Evolutionary conservation across 1,140 invertebrate species (phyloP).

Genomic region (Rhopalosiphum padi): DNA sequence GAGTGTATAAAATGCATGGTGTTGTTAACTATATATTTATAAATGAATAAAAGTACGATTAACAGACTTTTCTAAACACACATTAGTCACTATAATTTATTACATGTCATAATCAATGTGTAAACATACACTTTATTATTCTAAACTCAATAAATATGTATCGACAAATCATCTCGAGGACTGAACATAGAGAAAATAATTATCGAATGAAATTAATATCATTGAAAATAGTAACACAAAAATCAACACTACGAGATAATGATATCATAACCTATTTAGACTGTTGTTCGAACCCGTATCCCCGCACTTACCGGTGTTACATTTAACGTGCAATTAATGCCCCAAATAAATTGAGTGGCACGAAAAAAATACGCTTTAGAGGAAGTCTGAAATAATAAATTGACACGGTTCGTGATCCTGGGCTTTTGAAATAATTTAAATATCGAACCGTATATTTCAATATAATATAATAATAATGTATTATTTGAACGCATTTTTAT

Average conservation of each 20-base stretch:
- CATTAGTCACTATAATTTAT: neutral
- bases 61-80: neutral
- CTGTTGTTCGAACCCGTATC: neutral
- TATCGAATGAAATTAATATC: neutral
- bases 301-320: neutral
- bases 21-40: neutral
- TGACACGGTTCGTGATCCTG: neutral
- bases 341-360: neutral
- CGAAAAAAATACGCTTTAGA: neutral
- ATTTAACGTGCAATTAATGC: neutral
- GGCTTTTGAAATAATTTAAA: constrained; percentile 1
- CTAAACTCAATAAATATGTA: neutral
- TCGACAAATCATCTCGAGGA: neutral
- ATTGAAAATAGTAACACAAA: neutral
- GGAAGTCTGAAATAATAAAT: neutral
- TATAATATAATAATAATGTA: neutral
- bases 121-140: neutral
- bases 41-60: neutral
- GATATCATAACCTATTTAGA: neutral
- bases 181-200: neutral
- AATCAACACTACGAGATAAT: neutral
- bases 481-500: neutral
- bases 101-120: neutral
- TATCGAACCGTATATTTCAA: neutral
- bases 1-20: neutral